These are phyloP conservation scores for Pelobates cultripes DNA, from an alignment of 2,797 vertebrate genomes.

Conservation along the genomic window DNA sequence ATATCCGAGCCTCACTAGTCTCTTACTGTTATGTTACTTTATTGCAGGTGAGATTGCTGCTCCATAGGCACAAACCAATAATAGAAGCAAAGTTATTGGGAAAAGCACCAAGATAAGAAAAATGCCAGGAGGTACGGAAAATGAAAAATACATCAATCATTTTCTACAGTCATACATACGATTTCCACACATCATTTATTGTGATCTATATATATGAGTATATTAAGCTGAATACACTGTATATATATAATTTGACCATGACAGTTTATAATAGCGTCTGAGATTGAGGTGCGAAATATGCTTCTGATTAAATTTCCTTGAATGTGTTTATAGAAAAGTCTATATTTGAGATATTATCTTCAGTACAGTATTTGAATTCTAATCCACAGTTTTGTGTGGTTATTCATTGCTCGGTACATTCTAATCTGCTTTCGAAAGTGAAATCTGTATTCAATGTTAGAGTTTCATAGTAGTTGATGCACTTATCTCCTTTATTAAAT, in stretches of 20 bases:
- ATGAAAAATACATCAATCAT: background rate
- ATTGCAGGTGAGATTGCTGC: background rate
- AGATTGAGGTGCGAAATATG: conserved; percentile 7
- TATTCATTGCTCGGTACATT: conserved; percentile 36
- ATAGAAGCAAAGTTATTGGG: background rate
- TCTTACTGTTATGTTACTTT: background rate
- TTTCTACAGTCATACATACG: background rate
- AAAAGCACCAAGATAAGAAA: background rate
- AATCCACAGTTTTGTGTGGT: conserved; percentile 22
- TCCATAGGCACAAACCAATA: background rate
- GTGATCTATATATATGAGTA: background rate
- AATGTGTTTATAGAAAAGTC: conserved; percentile 9
- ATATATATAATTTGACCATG: background rate
- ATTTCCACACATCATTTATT: background rate
- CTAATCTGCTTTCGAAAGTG: conserved; percentile 34
- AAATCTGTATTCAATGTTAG: conserved; percentile 48
- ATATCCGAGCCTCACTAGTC: background rate
- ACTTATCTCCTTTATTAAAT: conserved; percentile 52
- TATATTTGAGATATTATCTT: conserved; percentile 28
- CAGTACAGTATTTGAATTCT: conserved; percentile 23
- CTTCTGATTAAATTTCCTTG: conserved; percentile 5
- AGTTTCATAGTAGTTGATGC: conserved; percentile 29
- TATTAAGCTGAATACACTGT: background rate
- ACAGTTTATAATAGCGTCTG: background rate
- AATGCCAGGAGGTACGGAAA: background rate